A percentile compares a stretch with the other conserved stretches of the same genome.
phyloP scores from a whole-genome alignment of 2,797 vertebrate genomes.

The Zalophus californianus region DNA sequence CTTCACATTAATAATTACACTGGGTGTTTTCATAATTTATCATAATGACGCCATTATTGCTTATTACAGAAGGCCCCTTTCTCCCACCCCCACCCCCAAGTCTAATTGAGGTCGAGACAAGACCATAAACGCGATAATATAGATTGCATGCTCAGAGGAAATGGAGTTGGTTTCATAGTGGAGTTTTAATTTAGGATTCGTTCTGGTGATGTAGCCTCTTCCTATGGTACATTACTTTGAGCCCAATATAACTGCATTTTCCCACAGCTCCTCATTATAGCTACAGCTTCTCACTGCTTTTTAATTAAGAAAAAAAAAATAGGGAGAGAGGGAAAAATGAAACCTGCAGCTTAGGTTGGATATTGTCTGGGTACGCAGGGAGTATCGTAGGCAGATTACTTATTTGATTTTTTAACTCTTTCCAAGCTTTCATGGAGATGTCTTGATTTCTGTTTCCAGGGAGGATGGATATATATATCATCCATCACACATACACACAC shows the following conservation, averaged over 20 bases:
- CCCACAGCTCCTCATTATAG: slow-evolving; percentile 74
- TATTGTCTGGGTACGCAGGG: slow-evolving; percentile 71
- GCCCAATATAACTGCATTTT: slow-evolving; percentile 72
- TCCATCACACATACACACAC: neutral
- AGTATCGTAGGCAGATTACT: slow-evolving; percentile 59
- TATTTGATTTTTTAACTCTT: slow-evolving; percentile 71
- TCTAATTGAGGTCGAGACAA: slow-evolving; percentile 82
- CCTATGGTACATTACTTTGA: slow-evolving; percentile 76
- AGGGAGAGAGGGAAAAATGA: slow-evolving; percentile 31
- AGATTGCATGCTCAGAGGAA: slow-evolving; percentile 77
- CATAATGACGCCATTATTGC: slow-evolving; percentile 79
- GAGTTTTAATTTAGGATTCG: slow-evolving; percentile 82
- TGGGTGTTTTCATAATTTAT: slow-evolving; percentile 83
- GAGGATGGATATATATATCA: neutral
- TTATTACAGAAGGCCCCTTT: slow-evolving; percentile 64
- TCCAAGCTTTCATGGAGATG: slow-evolving; percentile 38
- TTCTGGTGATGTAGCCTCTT: slow-evolving; percentile 79
- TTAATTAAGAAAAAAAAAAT: slow-evolving; percentile 74
- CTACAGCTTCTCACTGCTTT: slow-evolving; percentile 74
- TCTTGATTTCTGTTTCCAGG: slow-evolving; percentile 39
- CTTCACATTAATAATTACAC: slow-evolving; percentile 81
- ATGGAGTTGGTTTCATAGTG: slow-evolving; percentile 72
- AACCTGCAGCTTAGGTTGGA: slow-evolving; percentile 52
- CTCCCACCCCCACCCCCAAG: slow-evolving; percentile 1
- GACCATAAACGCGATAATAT: slow-evolving; percentile 76